phyloP scores from a whole-genome alignment of 2,888 invertebrate species.

The Tenthredo scrophulariae region DNA sequence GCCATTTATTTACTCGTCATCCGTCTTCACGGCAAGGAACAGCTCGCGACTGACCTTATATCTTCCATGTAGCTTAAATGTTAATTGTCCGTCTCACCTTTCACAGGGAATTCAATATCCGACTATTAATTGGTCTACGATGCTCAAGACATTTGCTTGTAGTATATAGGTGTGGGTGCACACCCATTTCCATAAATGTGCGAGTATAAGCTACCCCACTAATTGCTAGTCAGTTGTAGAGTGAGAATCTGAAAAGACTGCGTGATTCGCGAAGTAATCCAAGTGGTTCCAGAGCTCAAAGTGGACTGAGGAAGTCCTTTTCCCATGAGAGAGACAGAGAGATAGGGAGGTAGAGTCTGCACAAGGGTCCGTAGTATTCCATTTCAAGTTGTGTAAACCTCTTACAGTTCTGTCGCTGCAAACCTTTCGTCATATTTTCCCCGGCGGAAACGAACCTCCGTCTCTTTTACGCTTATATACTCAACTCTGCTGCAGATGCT shows the following conservation, averaged over 20 bases:
- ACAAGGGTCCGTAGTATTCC: slow-evolving; percentile 35
- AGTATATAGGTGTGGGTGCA: neutral
- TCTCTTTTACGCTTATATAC: neutral
- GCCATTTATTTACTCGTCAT: neutral
- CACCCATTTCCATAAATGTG: neutral
- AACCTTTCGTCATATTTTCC: slow-evolving; percentile 42
- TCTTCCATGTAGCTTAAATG: slow-evolving; percentile 26
- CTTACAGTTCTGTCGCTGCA: slow-evolving; percentile 37
- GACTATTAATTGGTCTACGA: slow-evolving; percentile 45
- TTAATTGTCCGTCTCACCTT: slow-evolving; percentile 47
- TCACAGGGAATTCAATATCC: slow-evolving; percentile 15
- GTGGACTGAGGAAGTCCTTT: slow-evolving; percentile 4
- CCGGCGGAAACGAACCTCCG: slow-evolving; percentile 19
- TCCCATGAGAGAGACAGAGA: slow-evolving; percentile 8
- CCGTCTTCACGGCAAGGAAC: neutral
- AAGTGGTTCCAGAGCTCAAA: slow-evolving; percentile 13
- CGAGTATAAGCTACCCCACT: neutral
- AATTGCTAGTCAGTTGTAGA: neutral
- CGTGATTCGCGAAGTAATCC: slow-evolving; percentile 23
- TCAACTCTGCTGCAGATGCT: neutral
- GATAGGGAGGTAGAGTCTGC: neutral
- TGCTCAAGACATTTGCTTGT: slow-evolving; percentile 32
- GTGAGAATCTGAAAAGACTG: slow-evolving; percentile 30
- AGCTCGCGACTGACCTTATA: slow-evolving; percentile 32
- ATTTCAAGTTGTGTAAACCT: slow-evolving; percentile 52